Evolutionary conservation across 2,888 invertebrate species (phyloP), one percentile per base, ranked within the genome.

Genomic region (Agriotes lineatus): DNA sequence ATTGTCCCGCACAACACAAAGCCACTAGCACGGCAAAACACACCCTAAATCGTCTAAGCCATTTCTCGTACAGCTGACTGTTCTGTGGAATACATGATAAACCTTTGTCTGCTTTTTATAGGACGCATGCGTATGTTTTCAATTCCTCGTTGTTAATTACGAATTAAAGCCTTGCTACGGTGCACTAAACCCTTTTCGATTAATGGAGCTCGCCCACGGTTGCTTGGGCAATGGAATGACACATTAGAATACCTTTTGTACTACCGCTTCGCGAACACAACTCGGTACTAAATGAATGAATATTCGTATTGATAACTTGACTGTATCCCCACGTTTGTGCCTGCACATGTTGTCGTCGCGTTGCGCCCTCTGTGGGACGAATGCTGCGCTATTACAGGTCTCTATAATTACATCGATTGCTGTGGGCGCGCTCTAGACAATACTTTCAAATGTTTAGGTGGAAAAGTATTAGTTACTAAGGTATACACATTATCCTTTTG

Each of bases 101-200:
- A 87, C 87, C 88, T 88, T 88, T 88, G 88, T 88, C 87, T 87
- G 85, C 85, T 85, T 85, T 82, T 81, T 83, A 82, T 82, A 81
- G 82, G 84, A 85, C 87, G 87, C 87, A 87, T 87, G 87, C 87
- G 87, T 87, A 86, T 82, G 79, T 84, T 73, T 70, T 73, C 68
- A 73, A 73, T 71, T 67, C 66, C 44, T 64, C 48, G 16, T 30
- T 52, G 52, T 16, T 52, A 52, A 52, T 50, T 30, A 42, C 33
- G 37, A 61, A 56, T 39, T 60, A 45, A 44, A 61, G 12, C 33
- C 35, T 16, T 56, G n/a, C 7, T 42, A n/a, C 33, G 12, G 19
- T 54, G 25, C 16, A 35, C 37, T 39, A 19, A 22, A 37, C 33
- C 2, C 3, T 52, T 19, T 39, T 52, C 52, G 16, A 14, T 50